Evolutionary conservation across 2,888 invertebrate species (phyloP), one percentile per base, ranked within the genome.

Genomic region (Copidosoma aretas): DNA sequence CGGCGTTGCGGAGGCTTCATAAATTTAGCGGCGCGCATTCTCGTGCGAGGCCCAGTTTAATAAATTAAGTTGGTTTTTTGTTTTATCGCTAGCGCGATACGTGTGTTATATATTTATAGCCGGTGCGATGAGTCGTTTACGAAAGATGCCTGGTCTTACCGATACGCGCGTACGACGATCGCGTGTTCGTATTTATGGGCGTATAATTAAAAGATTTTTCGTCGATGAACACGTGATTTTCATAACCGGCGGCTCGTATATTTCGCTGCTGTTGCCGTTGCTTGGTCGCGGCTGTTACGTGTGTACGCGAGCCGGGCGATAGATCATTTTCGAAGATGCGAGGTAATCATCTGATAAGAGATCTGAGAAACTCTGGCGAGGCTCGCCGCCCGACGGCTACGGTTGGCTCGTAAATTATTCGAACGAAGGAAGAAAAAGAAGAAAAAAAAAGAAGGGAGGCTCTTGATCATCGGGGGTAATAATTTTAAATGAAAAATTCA

Each of bases 221-320:
- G 8, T 41, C 57, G 41, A 51, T 17, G 51, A 53, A 24, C 49
- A 61, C 52, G n/a, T n/a, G n/a, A 57, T 62, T 62, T 57, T 57
- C 60, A 67, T 67, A 67, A 67, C 56, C 51, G 32, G 32, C 8
- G 24, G 24, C 8, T 15, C 19, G 24, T 14, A 24, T 8, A 53
- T n/a, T n/a, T 17, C n/a, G n/a, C 10, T 19, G 21, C 19, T 21
- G 52, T 17, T n/a, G n/a, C n/a, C n/a, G n/a, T n/a, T n/a, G n/a
- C 32, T 3, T 8, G 8, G 32, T 32, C 8, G 32, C 32, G 32
- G 32, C 32, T 32, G 4, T 32, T 32, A 32, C 8, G n/a, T n/a
- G n/a, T n/a, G n/a, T n/a, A n/a, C n/a, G n/a, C n/a, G 32, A 32
- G 32, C 32, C 56, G 60, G n/a, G 60, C 56, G 66, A 66, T 66